These are phyloP conservation scores for Cossypha heuglini DNA, from an alignment of 2,797 vertebrate genomes.

Conservation along the genomic window DNA sequence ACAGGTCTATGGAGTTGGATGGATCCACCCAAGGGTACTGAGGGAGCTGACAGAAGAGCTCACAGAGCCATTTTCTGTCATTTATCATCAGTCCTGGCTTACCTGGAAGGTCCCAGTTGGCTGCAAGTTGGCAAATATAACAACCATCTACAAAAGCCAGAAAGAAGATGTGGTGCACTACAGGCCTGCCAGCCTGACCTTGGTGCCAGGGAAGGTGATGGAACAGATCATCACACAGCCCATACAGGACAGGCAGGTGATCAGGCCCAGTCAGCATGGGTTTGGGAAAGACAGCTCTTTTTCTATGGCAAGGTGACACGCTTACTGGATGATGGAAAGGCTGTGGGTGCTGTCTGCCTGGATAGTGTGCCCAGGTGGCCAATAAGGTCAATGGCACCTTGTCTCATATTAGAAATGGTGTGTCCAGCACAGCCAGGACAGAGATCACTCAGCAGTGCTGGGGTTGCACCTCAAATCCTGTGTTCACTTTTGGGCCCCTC, in stretches of 20 bases:
- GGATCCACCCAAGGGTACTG: neutral
- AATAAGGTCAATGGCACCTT: neutral
- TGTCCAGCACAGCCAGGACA: neutral
- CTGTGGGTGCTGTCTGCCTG: neutral
- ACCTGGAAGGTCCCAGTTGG: neutral
- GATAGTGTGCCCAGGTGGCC: neutral
- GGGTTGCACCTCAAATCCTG: fast-evolving
- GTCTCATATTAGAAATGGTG: neutral
- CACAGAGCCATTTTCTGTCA: neutral
- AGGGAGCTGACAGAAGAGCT: neutral
- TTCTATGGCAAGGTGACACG: neutral
- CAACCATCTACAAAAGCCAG: neutral
- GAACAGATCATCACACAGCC: neutral
- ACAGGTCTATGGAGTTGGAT: neutral
- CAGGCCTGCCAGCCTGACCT: neutral
- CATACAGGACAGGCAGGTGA: neutral
- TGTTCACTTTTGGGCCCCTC: neutral
- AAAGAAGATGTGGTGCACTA: neutral
- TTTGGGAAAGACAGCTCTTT: neutral
- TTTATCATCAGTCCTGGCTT: neutral
- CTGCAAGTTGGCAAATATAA: neutral
- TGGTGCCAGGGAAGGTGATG: neutral
- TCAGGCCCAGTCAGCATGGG: neutral
- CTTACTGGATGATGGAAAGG: neutral
- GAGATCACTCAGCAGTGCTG: neutral